Evolutionary conservation across 2,888 invertebrate species (phyloP).

Genomic region (Coecobrya sp.): DNA sequence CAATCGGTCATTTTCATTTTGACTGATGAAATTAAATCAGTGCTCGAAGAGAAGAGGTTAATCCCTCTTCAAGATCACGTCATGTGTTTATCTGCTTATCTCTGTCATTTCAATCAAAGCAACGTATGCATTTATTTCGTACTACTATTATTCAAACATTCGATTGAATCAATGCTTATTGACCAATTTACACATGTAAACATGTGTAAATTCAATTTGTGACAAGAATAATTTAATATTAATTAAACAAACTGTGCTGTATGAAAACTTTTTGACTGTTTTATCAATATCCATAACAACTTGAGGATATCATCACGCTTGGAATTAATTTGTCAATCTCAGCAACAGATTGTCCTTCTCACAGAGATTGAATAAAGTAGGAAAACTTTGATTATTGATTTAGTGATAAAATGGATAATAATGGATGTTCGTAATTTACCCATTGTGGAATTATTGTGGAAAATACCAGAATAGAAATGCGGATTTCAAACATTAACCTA

Average conservation of each 20-base stretch:
- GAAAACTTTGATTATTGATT: slow-evolving; percentile 13
- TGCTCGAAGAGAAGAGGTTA: slow-evolving; percentile 51
- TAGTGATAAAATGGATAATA: not conserved
- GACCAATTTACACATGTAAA: slow-evolving; percentile 39
- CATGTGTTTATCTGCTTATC: slow-evolving; percentile 29
- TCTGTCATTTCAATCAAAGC: slow-evolving; percentile 60
- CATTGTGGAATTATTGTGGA: not conserved
- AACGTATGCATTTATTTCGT: not conserved
- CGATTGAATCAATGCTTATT: slow-evolving; percentile 18
- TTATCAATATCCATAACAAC: not conserved
- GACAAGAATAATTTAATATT: not conserved
- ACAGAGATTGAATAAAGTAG: not conserved
- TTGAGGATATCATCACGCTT: not conserved
- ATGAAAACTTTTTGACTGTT: not conserved
- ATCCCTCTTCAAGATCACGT: slow-evolving; percentile 59
- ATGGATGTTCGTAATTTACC: not conserved
- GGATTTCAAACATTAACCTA: not conserved
- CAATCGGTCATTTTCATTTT: slow-evolving; percentile 26
- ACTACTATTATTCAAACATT: not conserved
- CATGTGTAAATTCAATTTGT: slow-evolving; percentile 29
- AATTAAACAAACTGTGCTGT: no score
- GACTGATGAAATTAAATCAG: slow-evolving; percentile 64
- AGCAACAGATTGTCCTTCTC: slow-evolving; percentile 1
- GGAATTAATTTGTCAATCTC: slow-evolving; percentile 71
- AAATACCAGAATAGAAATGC: not conserved